These are phyloP conservation scores for Lysandra coridon DNA, from an alignment of 2,888 invertebrate genomes.

Conservation along the genomic window DNA sequence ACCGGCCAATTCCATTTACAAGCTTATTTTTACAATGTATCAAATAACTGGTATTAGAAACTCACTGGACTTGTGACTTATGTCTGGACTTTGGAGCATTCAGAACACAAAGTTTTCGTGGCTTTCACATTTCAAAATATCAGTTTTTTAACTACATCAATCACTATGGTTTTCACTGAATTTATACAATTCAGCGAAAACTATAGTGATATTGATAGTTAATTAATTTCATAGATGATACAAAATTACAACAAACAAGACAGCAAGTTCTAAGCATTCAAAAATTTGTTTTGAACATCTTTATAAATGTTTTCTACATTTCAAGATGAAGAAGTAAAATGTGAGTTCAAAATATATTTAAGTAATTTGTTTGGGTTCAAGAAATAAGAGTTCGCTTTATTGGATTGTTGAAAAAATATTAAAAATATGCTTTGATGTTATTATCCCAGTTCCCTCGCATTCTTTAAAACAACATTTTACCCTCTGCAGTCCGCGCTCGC, in stretches of 20 bases:
- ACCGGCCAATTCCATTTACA: conserved; percentile 25
- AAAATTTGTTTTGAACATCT: too few relatives aligned
- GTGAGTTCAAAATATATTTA: background rate
- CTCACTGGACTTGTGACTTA: conserved; percentile 16
- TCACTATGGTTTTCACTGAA: too few relatives aligned
- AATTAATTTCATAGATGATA: too few relatives aligned
- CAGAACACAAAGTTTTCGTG: background rate
- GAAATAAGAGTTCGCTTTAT: background rate
- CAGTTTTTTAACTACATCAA: background rate
- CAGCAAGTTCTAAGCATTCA: too few relatives aligned
- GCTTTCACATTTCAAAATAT: background rate
- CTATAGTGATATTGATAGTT: too few relatives aligned
- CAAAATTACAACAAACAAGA: too few relatives aligned
- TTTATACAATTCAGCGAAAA: too few relatives aligned
- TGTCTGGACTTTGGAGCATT: background rate
- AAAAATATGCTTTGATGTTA: background rate
- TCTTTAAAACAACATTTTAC: conserved; percentile 2
- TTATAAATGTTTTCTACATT: too few relatives aligned
- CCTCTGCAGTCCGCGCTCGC: background rate
- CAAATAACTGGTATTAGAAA: conserved; percentile 31
- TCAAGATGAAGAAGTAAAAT: background rate
- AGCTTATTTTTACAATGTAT: conserved; percentile 29
- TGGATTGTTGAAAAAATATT: background rate
- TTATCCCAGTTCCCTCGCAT: background rate
- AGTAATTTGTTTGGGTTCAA: background rate